A percentile compares a stretch with the other conserved stretches of the same genome.
Conservation (phyloP, 2,113 vertebrate genomes). For the Epinephelus lanceolatus region DNA sequence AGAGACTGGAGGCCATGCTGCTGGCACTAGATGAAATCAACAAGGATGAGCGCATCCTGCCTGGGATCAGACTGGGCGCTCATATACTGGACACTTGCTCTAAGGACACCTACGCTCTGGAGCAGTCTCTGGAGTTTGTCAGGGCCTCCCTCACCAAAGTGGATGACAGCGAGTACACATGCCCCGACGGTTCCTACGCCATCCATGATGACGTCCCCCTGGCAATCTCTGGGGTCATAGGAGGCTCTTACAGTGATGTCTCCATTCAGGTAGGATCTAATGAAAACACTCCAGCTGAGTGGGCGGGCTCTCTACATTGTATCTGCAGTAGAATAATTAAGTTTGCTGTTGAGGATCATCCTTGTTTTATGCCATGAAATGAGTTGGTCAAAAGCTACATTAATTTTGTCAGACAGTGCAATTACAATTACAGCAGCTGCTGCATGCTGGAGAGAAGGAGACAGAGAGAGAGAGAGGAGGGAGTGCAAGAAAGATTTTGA, state of each 20-base stretch:
- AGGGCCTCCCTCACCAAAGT: constrained; percentile 95
- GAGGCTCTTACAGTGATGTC: constrained; percentile 98
- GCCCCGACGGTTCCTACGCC: constrained; percentile 95
- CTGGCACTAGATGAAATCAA: constrained; percentile 97
- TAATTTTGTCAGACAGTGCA: constrained; percentile 6
- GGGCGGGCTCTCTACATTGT: not conserved
- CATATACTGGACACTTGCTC: constrained; percentile 98
- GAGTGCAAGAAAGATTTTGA: constrained; percentile 37
- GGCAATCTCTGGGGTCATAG: constrained; percentile 95
- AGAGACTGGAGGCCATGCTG: constrained; percentile 98
- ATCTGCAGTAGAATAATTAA: not conserved
- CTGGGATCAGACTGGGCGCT: constrained; percentile 91
- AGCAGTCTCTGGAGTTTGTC: constrained; percentile 98
- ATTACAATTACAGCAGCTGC: constrained; percentile 29
- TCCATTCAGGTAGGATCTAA: constrained; percentile 93
- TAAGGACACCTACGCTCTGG: constrained; percentile 97
- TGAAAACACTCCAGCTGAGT: not conserved
- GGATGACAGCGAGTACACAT: constrained; percentile 95
- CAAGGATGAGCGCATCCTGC: constrained; percentile 90
- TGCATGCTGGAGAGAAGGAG: not conserved
- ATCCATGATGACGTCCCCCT: constrained; percentile 93
- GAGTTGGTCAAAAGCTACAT: constrained; percentile 20
- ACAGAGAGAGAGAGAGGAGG: not conserved
- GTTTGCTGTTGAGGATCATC: not conserved
- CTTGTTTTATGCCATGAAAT: constrained; percentile 2